These are phyloP conservation scores for Anorthoa munda DNA, from an alignment of 2,888 invertebrate genomes.

Conservation along the genomic window DNA sequence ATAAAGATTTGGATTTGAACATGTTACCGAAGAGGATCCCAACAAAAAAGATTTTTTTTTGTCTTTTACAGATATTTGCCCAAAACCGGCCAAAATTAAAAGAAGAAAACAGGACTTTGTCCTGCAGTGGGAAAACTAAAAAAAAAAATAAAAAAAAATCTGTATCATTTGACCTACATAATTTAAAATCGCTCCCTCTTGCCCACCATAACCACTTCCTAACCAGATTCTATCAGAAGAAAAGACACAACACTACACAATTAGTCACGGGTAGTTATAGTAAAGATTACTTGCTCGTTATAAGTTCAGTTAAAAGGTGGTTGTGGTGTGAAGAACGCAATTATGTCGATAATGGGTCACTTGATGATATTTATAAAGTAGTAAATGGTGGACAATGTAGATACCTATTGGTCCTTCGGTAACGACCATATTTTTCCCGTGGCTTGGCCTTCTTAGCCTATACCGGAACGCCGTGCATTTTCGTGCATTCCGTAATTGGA, in stretches of 20 bases:
- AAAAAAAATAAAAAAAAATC: too few relatives aligned
- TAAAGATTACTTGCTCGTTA: conserved; percentile 37
- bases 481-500: too few relatives aligned
- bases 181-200: conserved; percentile 13
- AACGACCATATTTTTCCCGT: neutral
- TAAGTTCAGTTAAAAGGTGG: conserved; percentile 15
- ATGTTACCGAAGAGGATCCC: too few relatives aligned
- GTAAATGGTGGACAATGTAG: neutral
- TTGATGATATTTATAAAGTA: conserved; percentile 15
- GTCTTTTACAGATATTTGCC: too few relatives aligned
- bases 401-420: too few relatives aligned
- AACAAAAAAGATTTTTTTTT: too few relatives aligned
- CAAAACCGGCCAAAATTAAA: too few relatives aligned
- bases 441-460: neutral
- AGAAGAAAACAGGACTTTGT: too few relatives aligned
- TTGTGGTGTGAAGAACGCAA: conserved; percentile 43
- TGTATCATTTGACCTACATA: neutral
- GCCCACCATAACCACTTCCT: neutral
- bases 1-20: too few relatives aligned
- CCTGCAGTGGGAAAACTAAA: too few relatives aligned
- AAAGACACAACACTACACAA: conserved; percentile 5
- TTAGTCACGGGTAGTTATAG: conserved; percentile 14
- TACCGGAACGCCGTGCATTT: neutral
- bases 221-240: neutral
- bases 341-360: conserved; percentile 23